Percentiles rank a stretch among this genome's conserved stretches.
These are phyloP conservation scores for Cranoglanis bouderius DNA, from an alignment of 2,113 vertebrate species.

Conservation along the genomic window DNA sequence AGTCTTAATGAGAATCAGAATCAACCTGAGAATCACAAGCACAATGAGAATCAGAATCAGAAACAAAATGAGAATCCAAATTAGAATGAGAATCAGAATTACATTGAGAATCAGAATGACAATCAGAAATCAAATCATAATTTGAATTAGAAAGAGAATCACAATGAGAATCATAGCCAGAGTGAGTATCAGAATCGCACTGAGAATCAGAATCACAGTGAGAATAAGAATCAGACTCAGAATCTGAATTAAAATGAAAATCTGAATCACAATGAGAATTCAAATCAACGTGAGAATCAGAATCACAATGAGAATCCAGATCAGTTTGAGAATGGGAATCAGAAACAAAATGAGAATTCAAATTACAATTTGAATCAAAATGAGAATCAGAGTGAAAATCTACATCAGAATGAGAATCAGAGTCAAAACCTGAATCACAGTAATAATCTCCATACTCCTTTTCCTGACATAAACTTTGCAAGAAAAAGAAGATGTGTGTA, in stretches of 20 bases:
- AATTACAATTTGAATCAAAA: no score
- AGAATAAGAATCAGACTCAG: neutral
- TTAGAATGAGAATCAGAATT: neutral
- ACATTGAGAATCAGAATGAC: neutral
- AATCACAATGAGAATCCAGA: neutral
- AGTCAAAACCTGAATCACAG: no score
- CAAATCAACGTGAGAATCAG: neutral
- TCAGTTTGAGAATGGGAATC: no score
- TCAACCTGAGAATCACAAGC: no score
- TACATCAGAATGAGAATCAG: no score
- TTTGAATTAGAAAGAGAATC: neutral
- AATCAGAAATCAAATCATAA: neutral
- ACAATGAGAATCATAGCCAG: neutral
- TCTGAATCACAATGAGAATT: neutral
- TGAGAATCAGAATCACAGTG: neutral
- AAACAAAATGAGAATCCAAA: neutral
- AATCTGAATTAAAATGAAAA: neutral
- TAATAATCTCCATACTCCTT: neutral
- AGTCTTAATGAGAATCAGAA: no score
- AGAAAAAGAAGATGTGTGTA: neutral
- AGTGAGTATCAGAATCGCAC: neutral
- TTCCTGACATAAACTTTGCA: neutral
- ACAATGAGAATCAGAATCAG: neutral
- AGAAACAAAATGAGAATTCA: no score
- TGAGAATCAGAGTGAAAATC: no score